phyloP scores from a whole-genome alignment of 2,888 invertebrate species.

The Cantharis nigra region DNA sequence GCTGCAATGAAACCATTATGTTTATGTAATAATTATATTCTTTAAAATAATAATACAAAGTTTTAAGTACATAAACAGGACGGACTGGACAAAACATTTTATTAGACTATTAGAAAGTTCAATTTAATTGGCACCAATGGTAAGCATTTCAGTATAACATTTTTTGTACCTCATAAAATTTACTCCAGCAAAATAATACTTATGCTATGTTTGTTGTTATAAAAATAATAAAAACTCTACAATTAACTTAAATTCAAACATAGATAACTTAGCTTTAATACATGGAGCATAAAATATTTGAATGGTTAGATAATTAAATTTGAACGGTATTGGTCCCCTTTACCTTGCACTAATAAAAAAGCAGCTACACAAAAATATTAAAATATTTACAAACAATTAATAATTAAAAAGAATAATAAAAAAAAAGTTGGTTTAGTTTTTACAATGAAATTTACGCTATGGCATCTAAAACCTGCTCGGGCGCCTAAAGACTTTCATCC shows the following conservation, averaged over 20 bases:
- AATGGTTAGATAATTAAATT: not conserved
- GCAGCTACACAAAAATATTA: not conserved
- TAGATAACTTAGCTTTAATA: not conserved
- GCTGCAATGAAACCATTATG: not conserved
- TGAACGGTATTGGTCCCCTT: not conserved
- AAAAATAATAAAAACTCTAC: not conserved
- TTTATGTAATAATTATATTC: not conserved
- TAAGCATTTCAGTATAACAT: not conserved
- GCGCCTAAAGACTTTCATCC: not conserved
- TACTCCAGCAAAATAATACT: not conserved
- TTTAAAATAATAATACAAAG: conserved; percentile 4
- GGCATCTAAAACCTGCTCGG: not conserved
- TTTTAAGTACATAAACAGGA: not conserved
- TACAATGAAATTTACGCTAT: not conserved
- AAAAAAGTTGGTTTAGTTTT: not conserved
- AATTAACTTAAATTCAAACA: not conserved
- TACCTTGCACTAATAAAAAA: not conserved
- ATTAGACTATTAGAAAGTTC: not conserved
- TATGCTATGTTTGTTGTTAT: not conserved
- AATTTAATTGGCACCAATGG: not conserved
- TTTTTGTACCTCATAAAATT: not conserved
- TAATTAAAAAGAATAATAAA: not conserved
- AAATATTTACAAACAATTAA: conserved; percentile 1
- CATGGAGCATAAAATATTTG: not conserved
- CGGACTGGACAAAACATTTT: not conserved